Percentiles rank a stretch among this genome's conserved stretches.
These are phyloP conservation scores for Leptogaster cylindrica DNA, from an alignment of 2,888 invertebrate species.

Conservation along the genomic window DNA sequence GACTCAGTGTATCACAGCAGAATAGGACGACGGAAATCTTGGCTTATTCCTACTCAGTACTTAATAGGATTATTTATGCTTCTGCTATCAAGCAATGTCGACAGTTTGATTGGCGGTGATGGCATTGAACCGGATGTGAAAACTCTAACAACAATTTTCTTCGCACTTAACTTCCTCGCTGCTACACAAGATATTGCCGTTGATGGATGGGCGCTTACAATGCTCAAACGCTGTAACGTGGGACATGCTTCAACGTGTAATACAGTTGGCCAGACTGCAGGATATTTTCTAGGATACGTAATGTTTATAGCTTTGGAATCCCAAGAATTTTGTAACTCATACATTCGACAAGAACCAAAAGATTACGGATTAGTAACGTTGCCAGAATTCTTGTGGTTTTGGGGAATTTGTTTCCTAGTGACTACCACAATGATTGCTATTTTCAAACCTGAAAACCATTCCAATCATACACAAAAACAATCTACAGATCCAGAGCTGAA, in stretches of 20 bases:
- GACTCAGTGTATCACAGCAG: constrained; percentile 84
- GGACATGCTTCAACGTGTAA: constrained; percentile 99
- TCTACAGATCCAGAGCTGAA: constrained; percentile 60
- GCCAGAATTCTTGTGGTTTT: constrained; percentile 88
- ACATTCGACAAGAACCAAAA: constrained; percentile 76
- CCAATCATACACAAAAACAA: constrained; percentile 51
- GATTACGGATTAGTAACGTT: constrained; percentile 75
- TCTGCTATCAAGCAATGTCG: constrained; percentile 76
- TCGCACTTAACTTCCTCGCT: constrained; percentile 91
- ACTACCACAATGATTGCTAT: constrained; percentile 89
- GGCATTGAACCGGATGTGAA: constrained; percentile 70
- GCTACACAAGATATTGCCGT: constrained; percentile 99
- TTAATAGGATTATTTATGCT: constrained; percentile 90
- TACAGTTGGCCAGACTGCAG: constrained; percentile 97
- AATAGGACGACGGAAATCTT: constrained; percentile 93
- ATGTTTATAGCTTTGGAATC: constrained; percentile 96
- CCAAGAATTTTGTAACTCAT: constrained; percentile 92
- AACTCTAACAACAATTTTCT: constrained; percentile 84
- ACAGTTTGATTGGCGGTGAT: constrained; percentile 77
- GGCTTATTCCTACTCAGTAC: constrained; percentile 94
- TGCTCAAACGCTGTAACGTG: constrained; percentile 96
- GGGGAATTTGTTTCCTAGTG: constrained; percentile 90
- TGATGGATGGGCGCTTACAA: constrained; percentile 99
- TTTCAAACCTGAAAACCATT: constrained; percentile 80
- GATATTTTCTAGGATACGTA: constrained; percentile 96